Evolutionary conservation across 2,797 vertebrate species (phyloP).

Genomic region (Spheniscus humboldti): DNA sequence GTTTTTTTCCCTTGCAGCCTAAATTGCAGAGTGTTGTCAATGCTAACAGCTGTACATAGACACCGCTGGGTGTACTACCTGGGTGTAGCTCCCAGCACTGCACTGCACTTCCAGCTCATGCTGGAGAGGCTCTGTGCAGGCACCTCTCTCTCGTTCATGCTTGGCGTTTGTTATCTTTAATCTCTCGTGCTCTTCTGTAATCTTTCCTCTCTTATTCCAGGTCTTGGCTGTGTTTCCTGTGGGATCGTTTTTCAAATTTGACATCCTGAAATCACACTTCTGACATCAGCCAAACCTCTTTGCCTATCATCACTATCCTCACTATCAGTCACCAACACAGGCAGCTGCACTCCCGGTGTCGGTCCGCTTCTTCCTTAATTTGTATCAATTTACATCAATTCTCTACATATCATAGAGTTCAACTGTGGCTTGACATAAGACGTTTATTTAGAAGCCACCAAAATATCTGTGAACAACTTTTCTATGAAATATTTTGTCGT

Average conservation of each 20-base stretch:
- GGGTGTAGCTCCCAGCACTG: not conserved
- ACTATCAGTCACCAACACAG: not conserved
- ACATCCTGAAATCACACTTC: not conserved
- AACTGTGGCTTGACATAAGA: not conserved
- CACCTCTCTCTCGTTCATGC: not conserved
- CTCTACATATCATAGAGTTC: not conserved
- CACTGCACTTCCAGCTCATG: fast-evolving
- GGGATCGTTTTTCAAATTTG: not conserved
- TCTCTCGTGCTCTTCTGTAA: not conserved
- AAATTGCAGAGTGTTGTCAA: not conserved
- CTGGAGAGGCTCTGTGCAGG: not conserved
- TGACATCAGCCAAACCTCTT: not conserved
- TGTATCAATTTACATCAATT: not conserved
- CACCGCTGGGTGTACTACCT: not conserved
- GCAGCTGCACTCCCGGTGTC: not conserved
- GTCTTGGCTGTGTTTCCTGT: not conserved
- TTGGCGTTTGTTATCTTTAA: not conserved
- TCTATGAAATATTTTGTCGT: not conserved
- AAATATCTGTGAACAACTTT: not conserved
- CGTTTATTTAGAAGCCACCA: not conserved
- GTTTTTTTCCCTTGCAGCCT: not conserved
- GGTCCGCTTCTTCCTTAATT: not conserved
- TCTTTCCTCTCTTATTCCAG: not conserved
- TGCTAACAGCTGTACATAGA: not conserved
- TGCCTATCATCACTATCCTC: not conserved